A percentile compares a stretch with the other conserved stretches of the same genome.
These are phyloP conservation scores for Arnoldichthys spilopterus DNA, from an alignment of 2,797 vertebrate genomes.

Conservation along the genomic window DNA sequence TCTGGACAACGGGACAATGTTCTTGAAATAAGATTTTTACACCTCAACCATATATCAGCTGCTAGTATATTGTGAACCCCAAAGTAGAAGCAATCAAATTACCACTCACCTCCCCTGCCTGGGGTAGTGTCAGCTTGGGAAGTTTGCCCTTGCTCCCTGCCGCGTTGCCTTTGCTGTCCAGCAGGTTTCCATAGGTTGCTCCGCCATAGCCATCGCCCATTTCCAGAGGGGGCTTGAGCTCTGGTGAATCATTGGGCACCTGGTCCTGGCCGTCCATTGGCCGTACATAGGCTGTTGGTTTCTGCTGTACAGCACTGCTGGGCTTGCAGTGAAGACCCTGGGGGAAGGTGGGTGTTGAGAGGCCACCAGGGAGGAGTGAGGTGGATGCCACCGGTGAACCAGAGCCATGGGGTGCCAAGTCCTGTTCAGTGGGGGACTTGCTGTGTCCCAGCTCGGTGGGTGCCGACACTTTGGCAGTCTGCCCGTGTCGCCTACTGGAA, in stretches of 20 bases:
- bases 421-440: conserved; percentile 66
- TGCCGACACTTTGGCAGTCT: conserved; percentile 68
- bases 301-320: conserved; percentile 83
- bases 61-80: not conserved
- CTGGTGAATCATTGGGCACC: conserved; percentile 84
- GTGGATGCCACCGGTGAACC: conserved; percentile 92
- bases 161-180: conserved; percentile 82
- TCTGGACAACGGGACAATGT: too few species aligned
- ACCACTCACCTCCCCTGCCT: conserved; percentile 90
- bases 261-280: conserved; percentile 98
- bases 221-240: conserved; percentile 86
- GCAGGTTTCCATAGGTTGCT: conserved; percentile 82
- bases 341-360: conserved; percentile 88
- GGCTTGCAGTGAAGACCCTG: conserved; percentile 86
- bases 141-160: conserved; percentile 89
- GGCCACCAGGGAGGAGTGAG: conserved; percentile 86
- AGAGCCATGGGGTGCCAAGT: conserved; percentile 71
- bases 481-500: conserved; percentile 75
- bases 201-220: conserved; percentile 88
- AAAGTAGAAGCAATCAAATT: not conserved
- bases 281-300: conserved; percentile 95
- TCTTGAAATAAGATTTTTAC: too few species aligned
- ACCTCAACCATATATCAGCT: too few species aligned
- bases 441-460: conserved; percentile 57
- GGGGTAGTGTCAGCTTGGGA: conserved; percentile 91